A percentile compares a stretch with the other conserved stretches of the same genome.
phyloP scores from a whole-genome alignment of 2,797 vertebrate genomes.

The Mycteria americana region DNA sequence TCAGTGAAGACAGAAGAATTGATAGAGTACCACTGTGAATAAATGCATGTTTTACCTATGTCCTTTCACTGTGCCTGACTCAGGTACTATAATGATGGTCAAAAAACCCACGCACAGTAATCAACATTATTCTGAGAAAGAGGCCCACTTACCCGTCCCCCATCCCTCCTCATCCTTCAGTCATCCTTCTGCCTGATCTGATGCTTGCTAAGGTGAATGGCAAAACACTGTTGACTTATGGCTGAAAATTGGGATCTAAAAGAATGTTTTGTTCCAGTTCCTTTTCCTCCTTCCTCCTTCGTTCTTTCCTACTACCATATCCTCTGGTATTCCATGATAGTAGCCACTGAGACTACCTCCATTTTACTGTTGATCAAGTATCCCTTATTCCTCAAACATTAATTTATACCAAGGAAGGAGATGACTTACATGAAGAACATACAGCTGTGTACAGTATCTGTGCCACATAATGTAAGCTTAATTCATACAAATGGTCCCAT shows the following conservation, averaged over 20 bases:
- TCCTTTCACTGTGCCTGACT: not conserved
- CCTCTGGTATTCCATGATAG: not conserved
- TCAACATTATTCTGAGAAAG: not conserved
- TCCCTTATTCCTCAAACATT: not conserved
- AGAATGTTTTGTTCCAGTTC: not conserved
- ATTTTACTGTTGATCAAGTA: not conserved
- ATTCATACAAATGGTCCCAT: constrained; percentile 13
- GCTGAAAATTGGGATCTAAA: not conserved
- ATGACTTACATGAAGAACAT: not conserved
- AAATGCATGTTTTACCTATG: not conserved
- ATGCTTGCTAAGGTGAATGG: not conserved
- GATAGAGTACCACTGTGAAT: not conserved
- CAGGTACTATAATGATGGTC: not conserved
- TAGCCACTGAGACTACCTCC: not conserved
- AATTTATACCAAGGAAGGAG: not conserved
- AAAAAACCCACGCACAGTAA: not conserved
- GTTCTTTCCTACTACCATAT: not conserved
- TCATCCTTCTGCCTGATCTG: not conserved
- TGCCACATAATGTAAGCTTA: constrained; percentile 22
- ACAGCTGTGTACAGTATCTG: not conserved
- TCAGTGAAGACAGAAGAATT: not conserved
- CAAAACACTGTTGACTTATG: not conserved
- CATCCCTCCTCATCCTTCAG: not conserved
- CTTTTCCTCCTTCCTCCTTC: not conserved
- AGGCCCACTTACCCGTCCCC: not conserved